Base-by-base conservation (phyloP, 2,797 vertebrate species). In the Cirrhinus mrigala region DNA sequence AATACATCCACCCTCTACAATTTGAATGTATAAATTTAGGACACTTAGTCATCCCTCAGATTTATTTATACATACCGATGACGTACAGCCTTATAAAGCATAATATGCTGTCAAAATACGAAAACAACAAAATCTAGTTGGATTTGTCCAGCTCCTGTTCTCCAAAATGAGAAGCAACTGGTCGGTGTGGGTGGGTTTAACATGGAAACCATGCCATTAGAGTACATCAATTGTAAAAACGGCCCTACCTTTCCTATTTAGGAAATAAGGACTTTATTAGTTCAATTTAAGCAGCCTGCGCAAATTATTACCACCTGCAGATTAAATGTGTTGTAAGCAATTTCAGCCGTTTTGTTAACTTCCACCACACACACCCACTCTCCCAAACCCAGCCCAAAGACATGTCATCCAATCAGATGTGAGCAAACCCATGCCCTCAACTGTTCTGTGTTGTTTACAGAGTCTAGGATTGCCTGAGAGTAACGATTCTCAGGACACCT, bases 201-300 rank as follows among this genome's bases (percentile, higher is more conserved):
- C 37, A 1, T 78, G 56, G 54, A 58, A 78, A 78, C n/a, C 74
- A 77, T 58, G 52, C 52, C 52, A n/a, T 46, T 78, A 44, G 15
- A 44, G 56, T 24, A 44, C 0, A 56, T 37, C 76, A 62, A 46
- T 12, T 46, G 37, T 78, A 27, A 62, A 78, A 78, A 62, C 16
- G 0, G 56, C 76, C 1, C 37, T 62, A 62, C 76, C 76, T 78
- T 78, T 46, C 76, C 56, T 11, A 78, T 62, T 62, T 78, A 78
- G 54, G 76, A 78, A 62, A 78, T 78, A 78, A 62, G 37, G 56
- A 62, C 76, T 78, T 78, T 78, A 62, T 78, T 62, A 78, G 76
- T 46, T 62, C 2, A 27, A 78, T 27, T 78, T 62, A 62, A 62
- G 76, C 56, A 62, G 22, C 56, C 37, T 44, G 56, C 9, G 0